These are phyloP conservation scores for Bos javanicus DNA, from an alignment of 2,113 vertebrate genomes.

Conservation along the genomic window DNA sequence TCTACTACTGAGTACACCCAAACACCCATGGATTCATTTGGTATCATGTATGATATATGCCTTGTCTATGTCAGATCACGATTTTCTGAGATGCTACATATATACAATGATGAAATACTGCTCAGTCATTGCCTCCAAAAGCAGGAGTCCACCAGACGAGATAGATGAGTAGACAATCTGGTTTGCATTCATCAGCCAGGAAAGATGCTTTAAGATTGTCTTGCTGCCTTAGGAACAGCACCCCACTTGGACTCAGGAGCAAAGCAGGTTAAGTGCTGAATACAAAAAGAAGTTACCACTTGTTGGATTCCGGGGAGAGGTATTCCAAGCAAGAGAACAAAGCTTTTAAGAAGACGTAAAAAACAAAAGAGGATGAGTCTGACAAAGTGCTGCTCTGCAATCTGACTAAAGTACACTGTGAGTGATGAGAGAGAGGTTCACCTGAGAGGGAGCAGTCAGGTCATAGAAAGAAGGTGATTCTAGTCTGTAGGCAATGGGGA, in stretches of 20 bases:
- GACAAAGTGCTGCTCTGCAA: not conserved
- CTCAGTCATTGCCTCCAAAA: not conserved
- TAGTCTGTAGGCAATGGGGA: not conserved
- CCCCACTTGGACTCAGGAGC: not conserved
- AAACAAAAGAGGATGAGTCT: not conserved
- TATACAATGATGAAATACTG: not conserved
- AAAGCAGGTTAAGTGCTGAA: not conserved
- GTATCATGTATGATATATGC: too few species aligned
- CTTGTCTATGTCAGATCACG: not conserved
- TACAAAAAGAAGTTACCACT: not conserved
- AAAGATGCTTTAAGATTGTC: not conserved
- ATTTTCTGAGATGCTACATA: not conserved
- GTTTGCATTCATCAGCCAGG: not conserved
- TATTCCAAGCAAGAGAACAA: not conserved
- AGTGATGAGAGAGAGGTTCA: not conserved
- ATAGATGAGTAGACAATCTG: not conserved
- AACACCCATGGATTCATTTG: not conserved
- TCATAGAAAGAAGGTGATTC: not conserved
- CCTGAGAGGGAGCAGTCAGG: too few species aligned
- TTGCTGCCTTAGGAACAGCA: accelerated
- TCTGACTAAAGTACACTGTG: not conserved
- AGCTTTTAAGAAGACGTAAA: not conserved
- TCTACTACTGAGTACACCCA: not conserved
- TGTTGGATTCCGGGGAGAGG: not conserved
- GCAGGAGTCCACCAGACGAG: not conserved